Conservation (phyloP, 1,140 invertebrate species). For the Drosophila bifasciata region DNA sequence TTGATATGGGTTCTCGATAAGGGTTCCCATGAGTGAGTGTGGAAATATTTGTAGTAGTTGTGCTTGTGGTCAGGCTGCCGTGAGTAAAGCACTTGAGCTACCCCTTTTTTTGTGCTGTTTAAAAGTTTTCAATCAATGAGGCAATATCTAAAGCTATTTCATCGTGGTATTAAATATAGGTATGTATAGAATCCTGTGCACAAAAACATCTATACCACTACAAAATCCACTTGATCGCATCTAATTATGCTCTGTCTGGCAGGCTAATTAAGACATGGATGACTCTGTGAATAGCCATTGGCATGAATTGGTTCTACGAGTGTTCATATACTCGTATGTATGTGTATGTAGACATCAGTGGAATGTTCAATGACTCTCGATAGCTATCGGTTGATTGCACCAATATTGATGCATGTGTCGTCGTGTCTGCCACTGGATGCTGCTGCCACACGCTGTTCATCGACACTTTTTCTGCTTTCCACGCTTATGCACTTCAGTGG, state of each 20-base stretch:
- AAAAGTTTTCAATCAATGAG: conserved; percentile 62
- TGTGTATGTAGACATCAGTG: conserved; percentile 23
- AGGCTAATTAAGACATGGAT: conserved; percentile 22
- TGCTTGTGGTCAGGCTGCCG: conserved; percentile 65
- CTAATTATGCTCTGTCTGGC: not conserved
- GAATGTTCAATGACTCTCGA: conserved; percentile 70
- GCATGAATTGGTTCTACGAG: conserved; percentile 35
- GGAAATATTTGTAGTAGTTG: conserved; percentile 34
- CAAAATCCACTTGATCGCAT: too few relatives aligned
- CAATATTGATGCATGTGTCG: conserved; percentile 17
- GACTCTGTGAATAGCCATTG: conserved; percentile 21
- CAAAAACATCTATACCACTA: too few relatives aligned
- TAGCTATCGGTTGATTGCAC: conserved; percentile 61
- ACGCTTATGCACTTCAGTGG: conserved; percentile 53
- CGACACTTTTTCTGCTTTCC: conserved; percentile 20
- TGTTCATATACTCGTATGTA: not conserved
- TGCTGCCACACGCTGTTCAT: conserved; percentile 28
- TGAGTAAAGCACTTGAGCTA: conserved; percentile 63
- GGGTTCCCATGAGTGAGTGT: conserved; percentile 3
- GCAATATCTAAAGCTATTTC: not conserved
- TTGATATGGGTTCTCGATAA: conserved; percentile 44
- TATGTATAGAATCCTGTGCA: too few relatives aligned
- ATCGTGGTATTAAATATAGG: not conserved
- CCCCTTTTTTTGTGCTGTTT: conserved; percentile 35
- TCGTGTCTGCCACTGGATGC: conserved; percentile 51